Base-by-base conservation (phyloP, 2,113 vertebrate species). In the Petrocephalus zakoni region DNA sequence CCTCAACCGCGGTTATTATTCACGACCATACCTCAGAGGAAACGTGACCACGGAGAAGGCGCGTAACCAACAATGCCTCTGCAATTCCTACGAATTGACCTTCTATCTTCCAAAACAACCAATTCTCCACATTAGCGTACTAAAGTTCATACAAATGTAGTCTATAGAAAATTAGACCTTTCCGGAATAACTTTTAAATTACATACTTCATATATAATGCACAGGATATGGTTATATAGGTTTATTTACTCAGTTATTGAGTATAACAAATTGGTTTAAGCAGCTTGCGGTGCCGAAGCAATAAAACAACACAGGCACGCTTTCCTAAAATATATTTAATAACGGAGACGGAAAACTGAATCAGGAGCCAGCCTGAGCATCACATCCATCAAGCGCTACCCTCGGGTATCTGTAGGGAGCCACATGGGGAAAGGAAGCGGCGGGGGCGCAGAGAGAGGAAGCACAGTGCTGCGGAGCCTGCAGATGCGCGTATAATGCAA, bases 21-120 rank as follows among this genome's bases (percentile, higher is more conserved):
- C 90, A 88, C 55, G 87, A 68, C 81, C 88, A 86, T 61, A 86
- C 89, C 64, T 87, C 87, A 58, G 82, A 89, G 89, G 85, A 87
- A 78, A 87, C 34, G 37, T 61, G 68, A 87, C 81, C 84, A 61
- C 8, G 37, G 52, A 72, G 61, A 4, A 82, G 17, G 72, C 47
- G 46, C 17, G 49, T n/a, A 29, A 52, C 86, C 72, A 56, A 68
- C 25, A n/a, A 21, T 68, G 68, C n/a, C 56, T 75, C 86, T 88
- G 88, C 90, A 88, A 52, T 85, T 25, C 49, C 83, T 49, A 13
- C 49, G 4, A 21, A 53, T 13, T 49, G 49, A 47, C 47, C 84
- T 86, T 55, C 25, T 19, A 61, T 61, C 51, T 86, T 61, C 34
- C 34, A 87, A 19, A 22, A 82, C 75, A 82, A n/a, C 81, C 25